Conservation (phyloP, 1,140 invertebrate species). For the Neodiprion lecontei region DNA sequence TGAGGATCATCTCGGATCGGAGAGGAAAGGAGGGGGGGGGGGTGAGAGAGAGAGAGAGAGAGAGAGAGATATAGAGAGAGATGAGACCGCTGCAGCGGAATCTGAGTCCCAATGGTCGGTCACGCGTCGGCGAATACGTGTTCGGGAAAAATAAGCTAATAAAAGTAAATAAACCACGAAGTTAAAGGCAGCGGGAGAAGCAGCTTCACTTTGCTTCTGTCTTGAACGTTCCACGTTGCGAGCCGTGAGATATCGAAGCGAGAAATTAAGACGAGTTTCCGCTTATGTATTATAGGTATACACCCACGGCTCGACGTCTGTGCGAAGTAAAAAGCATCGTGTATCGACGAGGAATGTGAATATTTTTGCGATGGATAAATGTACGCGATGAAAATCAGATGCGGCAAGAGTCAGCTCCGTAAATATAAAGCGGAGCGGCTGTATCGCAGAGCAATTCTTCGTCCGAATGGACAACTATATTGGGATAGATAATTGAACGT, state of each 20-base stretch:
- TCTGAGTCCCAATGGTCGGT: slow-evolving; percentile 3
- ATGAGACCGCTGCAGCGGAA: not conserved
- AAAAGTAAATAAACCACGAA: not conserved
- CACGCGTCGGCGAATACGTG: not conserved
- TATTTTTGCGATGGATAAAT: not conserved
- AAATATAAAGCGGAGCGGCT: too few species aligned
- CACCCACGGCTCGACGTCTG: not conserved
- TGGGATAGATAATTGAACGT: too few species aligned
- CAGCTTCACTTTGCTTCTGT: not conserved
- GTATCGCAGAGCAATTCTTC: not conserved
- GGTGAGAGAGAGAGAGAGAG: slow-evolving; percentile 16
- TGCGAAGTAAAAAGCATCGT: not conserved
- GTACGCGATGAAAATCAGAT: not conserved
- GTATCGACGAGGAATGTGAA: not conserved
- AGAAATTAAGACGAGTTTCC: too few species aligned
- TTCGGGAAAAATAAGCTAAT: not conserved
- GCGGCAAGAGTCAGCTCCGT: too few species aligned
- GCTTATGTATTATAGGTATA: too few species aligned
- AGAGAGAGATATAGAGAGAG: not conserved
- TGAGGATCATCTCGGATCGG: not conserved
- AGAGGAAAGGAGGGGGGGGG: slow-evolving; percentile 24
- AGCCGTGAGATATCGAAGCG: not conserved
- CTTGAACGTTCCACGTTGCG: not conserved
- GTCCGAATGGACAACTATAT: not conserved
- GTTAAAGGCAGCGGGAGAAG: not conserved